These are phyloP conservation scores for Orchesella flavescens DNA, from an alignment of 2,888 invertebrate genomes.

Conservation along the genomic window DNA sequence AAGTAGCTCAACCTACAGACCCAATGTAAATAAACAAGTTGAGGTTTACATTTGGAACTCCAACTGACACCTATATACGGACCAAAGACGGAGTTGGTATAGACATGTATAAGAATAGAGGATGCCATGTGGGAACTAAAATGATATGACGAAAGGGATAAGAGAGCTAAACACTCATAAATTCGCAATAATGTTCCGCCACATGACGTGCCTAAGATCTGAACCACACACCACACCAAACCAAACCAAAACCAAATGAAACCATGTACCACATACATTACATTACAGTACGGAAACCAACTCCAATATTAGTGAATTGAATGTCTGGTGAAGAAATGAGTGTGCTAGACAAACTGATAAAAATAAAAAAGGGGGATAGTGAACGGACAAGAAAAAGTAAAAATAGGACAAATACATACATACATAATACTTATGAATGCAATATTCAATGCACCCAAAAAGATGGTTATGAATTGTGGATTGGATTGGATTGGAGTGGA, in stretches of 20 bases:
- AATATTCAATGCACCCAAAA: background rate
- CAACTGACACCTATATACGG: background rate
- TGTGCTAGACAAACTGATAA: conserved; percentile 20
- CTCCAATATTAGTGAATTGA: background rate
- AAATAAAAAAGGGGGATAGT: conserved; percentile 12
- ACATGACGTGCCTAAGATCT: conserved; percentile 37
- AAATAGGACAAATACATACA: conserved; percentile 20
- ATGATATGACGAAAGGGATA: background rate
- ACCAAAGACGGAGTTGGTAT: no score
- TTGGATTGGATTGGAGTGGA: background rate
- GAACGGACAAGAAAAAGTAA: conserved; percentile 6
- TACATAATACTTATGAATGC: background rate
- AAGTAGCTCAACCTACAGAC: conserved; percentile 28
- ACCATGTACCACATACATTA: background rate
- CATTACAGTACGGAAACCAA: background rate
- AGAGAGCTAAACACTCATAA: conserved; percentile 42
- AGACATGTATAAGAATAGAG: background rate
- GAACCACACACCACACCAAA: background rate
- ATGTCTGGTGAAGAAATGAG: background rate
- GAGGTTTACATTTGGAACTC: conserved; percentile 21
- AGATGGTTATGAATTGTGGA: no score
- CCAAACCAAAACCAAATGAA: no score
- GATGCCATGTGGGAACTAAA: background rate
- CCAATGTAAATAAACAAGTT: conserved; percentile 43
- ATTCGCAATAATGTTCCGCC: conserved; percentile 34